Evolutionary conservation across 2,888 invertebrate species (phyloP).

Genomic region (Leptothorax acervorum): DNA sequence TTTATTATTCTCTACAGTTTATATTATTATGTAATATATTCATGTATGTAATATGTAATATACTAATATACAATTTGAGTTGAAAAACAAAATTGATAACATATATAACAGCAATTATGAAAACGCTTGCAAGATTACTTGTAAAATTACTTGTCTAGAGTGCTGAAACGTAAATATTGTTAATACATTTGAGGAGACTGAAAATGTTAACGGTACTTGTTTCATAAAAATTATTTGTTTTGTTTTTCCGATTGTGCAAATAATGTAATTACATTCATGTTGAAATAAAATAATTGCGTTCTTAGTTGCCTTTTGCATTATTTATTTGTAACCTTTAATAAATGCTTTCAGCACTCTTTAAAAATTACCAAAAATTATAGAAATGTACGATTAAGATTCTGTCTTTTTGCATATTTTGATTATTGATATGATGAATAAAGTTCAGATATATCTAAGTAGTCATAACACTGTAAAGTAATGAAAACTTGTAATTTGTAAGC

Average conservation of each 20-base stretch:
- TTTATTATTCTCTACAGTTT: slow-evolving; percentile 1
- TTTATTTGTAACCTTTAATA: slow-evolving; percentile 61
- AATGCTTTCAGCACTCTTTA: slow-evolving; percentile 70
- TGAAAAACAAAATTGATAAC: slow-evolving; percentile 25
- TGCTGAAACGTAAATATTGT: slow-evolving; percentile 66
- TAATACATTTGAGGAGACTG: slow-evolving; percentile 31
- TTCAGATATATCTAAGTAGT: slow-evolving; percentile 51
- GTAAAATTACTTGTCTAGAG: slow-evolving; percentile 60
- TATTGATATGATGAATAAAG: background rate
- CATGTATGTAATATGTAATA: slow-evolving; percentile 4
- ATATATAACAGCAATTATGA: slow-evolving; percentile 6
- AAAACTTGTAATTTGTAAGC: slow-evolving; percentile 58
- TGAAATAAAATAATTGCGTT: slow-evolving; percentile 68
- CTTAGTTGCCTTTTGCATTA: slow-evolving; percentile 56
- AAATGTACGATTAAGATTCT: slow-evolving; percentile 15
- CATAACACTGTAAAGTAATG: slow-evolving; percentile 75
- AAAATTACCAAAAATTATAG: slow-evolving; percentile 23
- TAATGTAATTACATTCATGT: slow-evolving; percentile 66
- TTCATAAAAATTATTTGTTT: slow-evolving; percentile 52
- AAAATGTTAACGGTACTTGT: slow-evolving; percentile 46
- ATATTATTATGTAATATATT: slow-evolving; percentile 15
- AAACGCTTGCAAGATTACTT: slow-evolving; percentile 36
- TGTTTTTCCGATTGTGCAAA: slow-evolving; percentile 52
- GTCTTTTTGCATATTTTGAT: background rate
- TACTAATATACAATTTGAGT: slow-evolving; percentile 20